These are phyloP conservation scores for Megastigmus dorsalis DNA, from an alignment of 2,888 invertebrate species.

Conservation along the genomic window DNA sequence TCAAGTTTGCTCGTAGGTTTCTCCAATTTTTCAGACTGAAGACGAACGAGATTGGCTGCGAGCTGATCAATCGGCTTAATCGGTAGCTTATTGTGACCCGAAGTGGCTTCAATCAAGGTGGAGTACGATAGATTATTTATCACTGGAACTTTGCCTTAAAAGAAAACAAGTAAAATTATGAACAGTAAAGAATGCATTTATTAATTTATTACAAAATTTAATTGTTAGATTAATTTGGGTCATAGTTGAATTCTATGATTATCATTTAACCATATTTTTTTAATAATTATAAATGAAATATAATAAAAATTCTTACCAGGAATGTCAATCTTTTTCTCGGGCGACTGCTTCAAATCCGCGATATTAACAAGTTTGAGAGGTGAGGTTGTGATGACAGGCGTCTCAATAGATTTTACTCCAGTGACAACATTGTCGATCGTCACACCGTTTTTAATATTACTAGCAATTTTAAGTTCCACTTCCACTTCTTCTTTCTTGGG, in stretches of 20 bases:
- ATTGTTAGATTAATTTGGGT: too few relatives aligned
- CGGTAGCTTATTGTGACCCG: conserved; percentile 64
- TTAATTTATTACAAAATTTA: too few relatives aligned
- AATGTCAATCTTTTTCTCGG: conserved; percentile 58
- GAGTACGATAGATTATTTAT: conserved; percentile 39
- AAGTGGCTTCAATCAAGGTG: conserved; percentile 46
- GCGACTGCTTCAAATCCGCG: conserved; percentile 61
- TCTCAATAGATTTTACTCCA: conserved; percentile 65
- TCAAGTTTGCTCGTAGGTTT: conserved; percentile 65
- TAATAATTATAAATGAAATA: neutral
- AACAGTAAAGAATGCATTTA: too few relatives aligned
- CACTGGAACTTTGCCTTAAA: conserved; percentile 50
- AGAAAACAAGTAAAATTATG: conserved; percentile 18
- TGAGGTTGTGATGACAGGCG: conserved; percentile 70
- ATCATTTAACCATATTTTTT: too few relatives aligned
- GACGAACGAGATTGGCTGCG: conserved; percentile 68
- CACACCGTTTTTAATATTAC: conserved; percentile 40
- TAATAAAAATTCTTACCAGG: conserved; percentile 26
- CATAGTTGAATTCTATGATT: too few relatives aligned
- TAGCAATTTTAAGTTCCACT: conserved; percentile 32
- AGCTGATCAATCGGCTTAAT: conserved; percentile 70
- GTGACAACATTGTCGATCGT: neutral
- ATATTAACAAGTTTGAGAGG: conserved; percentile 67
- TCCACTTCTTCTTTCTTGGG: conserved; percentile 41
- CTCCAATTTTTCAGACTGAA: conserved; percentile 69